A percentile compares a stretch with the other conserved stretches of the same genome.
phyloP scores from a whole-genome alignment of 64 coral and sea anemone species.

The Stichodactyla helianthus region DNA sequence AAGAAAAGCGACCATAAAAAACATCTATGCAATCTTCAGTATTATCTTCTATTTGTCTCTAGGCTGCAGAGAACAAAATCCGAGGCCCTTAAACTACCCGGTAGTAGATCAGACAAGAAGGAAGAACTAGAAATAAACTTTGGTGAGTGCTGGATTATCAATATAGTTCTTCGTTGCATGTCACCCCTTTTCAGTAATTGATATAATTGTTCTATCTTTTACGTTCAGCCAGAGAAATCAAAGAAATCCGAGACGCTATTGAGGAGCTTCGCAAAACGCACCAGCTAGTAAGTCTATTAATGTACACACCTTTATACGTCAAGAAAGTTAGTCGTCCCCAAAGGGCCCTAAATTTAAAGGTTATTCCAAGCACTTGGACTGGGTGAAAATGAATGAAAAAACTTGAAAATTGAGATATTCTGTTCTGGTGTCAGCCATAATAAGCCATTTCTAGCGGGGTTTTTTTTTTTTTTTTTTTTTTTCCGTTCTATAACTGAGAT shows the following conservation, averaged over 20 bases:
- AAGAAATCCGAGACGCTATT: conserved; percentile 1
- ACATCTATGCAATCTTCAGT: no score
- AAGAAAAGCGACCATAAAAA: no score
- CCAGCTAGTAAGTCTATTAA: background rate
- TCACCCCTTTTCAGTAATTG: background rate
- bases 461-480: background rate
- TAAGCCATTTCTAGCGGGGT: no score
- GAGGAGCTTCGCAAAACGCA: background rate
- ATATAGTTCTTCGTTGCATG: background rate
- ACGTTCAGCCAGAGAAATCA: conserved; percentile 13
- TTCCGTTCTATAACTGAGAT: background rate
- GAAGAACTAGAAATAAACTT: conserved; percentile 10
- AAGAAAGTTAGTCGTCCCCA: no score
- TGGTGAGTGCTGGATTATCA: background rate
- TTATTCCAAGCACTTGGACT: no score
- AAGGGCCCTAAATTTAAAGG: no score
- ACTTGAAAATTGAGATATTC: no score
- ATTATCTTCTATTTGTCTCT: background rate
- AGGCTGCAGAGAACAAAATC: conserved; percentile 59
- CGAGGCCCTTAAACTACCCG: background rate
- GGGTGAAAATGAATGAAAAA: no score
- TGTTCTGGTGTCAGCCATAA: no score
- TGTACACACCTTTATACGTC: no score
- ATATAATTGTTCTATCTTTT: background rate
- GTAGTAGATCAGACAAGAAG: background rate